phyloP scores from a whole-genome alignment of 2,888 invertebrate species.

The Netelia inedita region DNA sequence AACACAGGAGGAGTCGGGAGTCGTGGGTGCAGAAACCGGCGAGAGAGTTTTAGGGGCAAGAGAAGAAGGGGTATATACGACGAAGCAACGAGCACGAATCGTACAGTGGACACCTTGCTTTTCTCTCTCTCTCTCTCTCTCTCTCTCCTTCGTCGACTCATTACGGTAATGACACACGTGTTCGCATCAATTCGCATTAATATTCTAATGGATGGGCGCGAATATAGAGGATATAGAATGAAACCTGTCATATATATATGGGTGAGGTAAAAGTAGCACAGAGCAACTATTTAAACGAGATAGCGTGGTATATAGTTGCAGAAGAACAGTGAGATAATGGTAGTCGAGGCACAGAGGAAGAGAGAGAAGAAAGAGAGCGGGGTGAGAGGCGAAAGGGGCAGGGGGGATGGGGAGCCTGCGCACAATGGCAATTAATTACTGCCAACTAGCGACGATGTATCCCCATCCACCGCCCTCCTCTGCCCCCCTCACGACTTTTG shows the following conservation, averaged over 20 bases:
- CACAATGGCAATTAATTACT: conserved; percentile 80
- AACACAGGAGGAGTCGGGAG: conserved; percentile 70
- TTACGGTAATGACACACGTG: conserved; percentile 83
- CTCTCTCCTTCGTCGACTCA: conserved; percentile 79
- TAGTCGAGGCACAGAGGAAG: neutral
- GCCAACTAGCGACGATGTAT: conserved; percentile 65
- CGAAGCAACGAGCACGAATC: neutral
- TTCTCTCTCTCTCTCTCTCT: neutral
- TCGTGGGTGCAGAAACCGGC: conserved; percentile 3
- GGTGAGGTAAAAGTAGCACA: conserved; percentile 18
- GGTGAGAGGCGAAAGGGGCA: neutral
- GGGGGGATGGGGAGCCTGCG: conserved; percentile 71
- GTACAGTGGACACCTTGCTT: neutral
- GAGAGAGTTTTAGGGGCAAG: neutral
- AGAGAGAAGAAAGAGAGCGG: conserved; percentile 5
- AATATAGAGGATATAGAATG: neutral
- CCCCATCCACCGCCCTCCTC: conserved; percentile 6
- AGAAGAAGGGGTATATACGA: conserved; percentile 5
- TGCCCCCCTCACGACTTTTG: conserved; percentile 63
- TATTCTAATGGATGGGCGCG: conserved; percentile 82
- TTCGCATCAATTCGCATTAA: conserved; percentile 84
- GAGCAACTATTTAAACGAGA: conserved; percentile 7
- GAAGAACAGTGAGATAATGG: conserved; percentile 18
- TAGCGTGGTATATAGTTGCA: neutral
- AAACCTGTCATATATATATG: neutral